Evolutionary conservation across 2,113 vertebrate species (phyloP), one percentile per base, ranked within the genome.

Genomic region (Thalassarche chlororhynchos): DNA sequence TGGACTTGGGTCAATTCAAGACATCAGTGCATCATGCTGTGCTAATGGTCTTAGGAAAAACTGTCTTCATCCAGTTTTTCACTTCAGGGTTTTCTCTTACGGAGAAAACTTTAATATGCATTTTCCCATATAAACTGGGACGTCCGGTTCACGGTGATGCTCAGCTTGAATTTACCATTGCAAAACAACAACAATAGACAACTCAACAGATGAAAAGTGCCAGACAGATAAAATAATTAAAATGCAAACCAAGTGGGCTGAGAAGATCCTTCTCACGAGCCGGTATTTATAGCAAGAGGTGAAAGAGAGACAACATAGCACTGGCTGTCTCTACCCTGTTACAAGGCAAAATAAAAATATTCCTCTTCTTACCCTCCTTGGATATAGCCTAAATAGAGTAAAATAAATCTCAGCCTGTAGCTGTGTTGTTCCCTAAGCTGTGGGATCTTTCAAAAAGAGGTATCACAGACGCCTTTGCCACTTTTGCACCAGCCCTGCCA

Each of bases 151-250:
- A 72, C 1, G 5, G n/a, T 60, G 71, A 42, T 72, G 51, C 46
- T 87, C 66, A 61, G 2, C 47, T 85, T 74, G 61, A 82, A 57
- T 87, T 70, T 89, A 8, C 40, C 31, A 31, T 49, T 79, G 42
- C 44, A 58, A 87, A 94, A 52, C 36, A 84, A 60, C 47, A 76
- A 68, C 57, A 90, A 77, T n/a, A 96, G 29, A 74, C 4, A 1
- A 75, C 38, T 90, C 74, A 84, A 90, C 47, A 82, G 62, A 84
- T 77, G 36, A 90, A 84, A 86, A 84, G 93, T 88, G 94, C 84
- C 78, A 96, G 96, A 97, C 88, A 94, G 93, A 72, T 34, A 91
- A 96, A 96, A 87, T 93, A 94, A 96, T 96, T 97, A 95, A 95
- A 87, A 96, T 88, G 88, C 94, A 96, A 96, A 84, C 46, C 72